Evolutionary conservation across 2,113 vertebrate genomes (phyloP).

Genomic region (Sciurus niger): DNA sequence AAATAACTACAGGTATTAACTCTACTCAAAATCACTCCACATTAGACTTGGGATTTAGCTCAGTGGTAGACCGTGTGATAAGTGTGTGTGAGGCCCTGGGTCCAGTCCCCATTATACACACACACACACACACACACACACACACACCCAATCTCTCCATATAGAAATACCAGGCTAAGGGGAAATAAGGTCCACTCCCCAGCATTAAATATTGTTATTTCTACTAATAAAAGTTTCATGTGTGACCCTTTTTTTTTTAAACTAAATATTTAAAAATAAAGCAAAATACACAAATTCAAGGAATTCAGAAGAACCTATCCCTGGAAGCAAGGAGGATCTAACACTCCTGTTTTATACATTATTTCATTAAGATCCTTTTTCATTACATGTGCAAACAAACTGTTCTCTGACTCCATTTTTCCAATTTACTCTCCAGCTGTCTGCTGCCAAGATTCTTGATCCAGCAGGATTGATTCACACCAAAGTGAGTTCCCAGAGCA

Average conservation of each 20-base stretch:
- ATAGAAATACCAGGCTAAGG: not conserved
- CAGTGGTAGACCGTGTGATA: not conserved
- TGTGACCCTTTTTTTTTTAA: not conserved
- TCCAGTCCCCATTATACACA: no score
- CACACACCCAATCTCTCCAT: not conserved
- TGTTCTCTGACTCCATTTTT: not conserved
- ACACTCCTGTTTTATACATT: not conserved
- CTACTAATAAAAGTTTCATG: not conserved
- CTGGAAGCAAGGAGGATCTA: not conserved
- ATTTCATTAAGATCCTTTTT: slow-evolving; percentile 10
- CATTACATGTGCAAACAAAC: not conserved
- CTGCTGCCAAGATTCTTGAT: not conserved
- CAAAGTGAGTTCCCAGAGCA: not conserved
- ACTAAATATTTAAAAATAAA: not conserved
- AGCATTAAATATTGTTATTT: not conserved
- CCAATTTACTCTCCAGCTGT: not conserved
- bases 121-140: no score
- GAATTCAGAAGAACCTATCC: not conserved
- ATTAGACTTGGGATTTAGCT: not conserved
- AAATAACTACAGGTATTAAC: not conserved
- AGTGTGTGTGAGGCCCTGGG: not conserved
- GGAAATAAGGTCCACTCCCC: not conserved
- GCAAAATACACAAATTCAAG: not conserved
- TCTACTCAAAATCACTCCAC: not conserved
- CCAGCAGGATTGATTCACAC: not conserved